Percentiles rank a stretch among this genome's conserved stretches.
These are phyloP conservation scores for Hypanus sabinus DNA, from an alignment of 2,113 vertebrate genomes.

Conservation along the genomic window DNA sequence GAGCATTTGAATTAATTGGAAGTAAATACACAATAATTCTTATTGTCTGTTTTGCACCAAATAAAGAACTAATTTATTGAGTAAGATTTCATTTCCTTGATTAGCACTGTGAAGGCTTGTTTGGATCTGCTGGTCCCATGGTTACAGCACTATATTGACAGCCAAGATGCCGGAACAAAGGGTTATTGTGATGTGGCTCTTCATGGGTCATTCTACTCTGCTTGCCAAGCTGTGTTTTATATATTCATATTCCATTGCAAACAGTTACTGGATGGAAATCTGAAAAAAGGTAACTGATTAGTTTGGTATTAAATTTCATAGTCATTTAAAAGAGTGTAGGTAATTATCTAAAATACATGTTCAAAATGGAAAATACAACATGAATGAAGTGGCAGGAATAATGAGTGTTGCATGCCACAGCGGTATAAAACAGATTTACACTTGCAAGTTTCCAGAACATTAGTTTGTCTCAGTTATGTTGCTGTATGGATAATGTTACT, in stretches of 20 bases:
- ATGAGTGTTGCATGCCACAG: too few relatives aligned
- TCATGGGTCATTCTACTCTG: slow-evolving; percentile 83
- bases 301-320: background rate
- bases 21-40: background rate
- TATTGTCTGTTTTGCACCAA: background rate
- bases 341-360: background rate
- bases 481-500: background rate
- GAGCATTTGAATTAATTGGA: background rate
- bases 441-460: background rate
- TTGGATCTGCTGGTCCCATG: slow-evolving; percentile 82
- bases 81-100: background rate
- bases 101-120: slow-evolving; percentile 83
- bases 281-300: slow-evolving; percentile 73
- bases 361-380: background rate
- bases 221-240: slow-evolving; percentile 89
- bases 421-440: background rate
- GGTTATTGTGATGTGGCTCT: slow-evolving; percentile 78
- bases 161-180: slow-evolving; percentile 68
- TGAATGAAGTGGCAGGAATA: background rate
- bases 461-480: background rate
- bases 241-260: slow-evolving; percentile 78
- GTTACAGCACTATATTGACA: slow-evolving; percentile 83
- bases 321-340: background rate
- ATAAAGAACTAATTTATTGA: slow-evolving; percentile 7
- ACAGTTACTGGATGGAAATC: slow-evolving; percentile 73